Evolutionary conservation across 1,140 invertebrate genomes (phyloP), one percentile per base, ranked within the genome.

Genomic region (Asobara japonica): DNA sequence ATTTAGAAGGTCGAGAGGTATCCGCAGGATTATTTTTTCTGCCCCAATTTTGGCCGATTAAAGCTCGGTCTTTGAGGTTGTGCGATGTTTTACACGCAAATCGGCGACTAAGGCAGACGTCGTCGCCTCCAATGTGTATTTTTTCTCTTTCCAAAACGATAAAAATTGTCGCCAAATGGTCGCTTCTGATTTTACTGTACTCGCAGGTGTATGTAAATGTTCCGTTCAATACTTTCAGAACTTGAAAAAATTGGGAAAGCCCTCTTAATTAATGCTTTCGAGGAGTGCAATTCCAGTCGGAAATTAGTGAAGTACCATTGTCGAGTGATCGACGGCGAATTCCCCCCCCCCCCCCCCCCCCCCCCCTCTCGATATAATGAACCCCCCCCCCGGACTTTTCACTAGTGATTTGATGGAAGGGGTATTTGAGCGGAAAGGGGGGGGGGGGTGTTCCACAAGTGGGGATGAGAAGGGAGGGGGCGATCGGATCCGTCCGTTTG

Each of bases 401-500:
- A 27, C 27, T 10, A 71, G 48, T 48, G 33, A 33, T 66, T 72
- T 45, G 70, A 62, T 13, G 41, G 11, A 16, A n/a, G n/a, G n/a
- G n/a, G n/a, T 45, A 16, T 33, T 6, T 45, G 41, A 16, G 41
- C 18, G n/a, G 41, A 45, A 36, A 48, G 48, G 61, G 41, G 45
- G 20, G 48, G 56, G 72, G 61, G 41, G 29, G 56, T 48, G 25
- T 31, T 22, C 8, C 33, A 31, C 22, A 29, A 66, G 30, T 62
- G 68, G 65, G 61, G 56, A 65, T 45, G 41, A 45, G 41, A 67
- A 45, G 62, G 41, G 56, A 61, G 70, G 65, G 73, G 71, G 65
- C 22, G 11, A 73, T 69, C 71, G 72, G 68, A 81, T 76, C 72
- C 75, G 76, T 77, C 75, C 79, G 76, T 80, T 82, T 80, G 81